These are phyloP conservation scores for Umimayanthus kanabou DNA, from an alignment of 92 coral and sea anemone genomes.

Conservation along the genomic window DNA sequence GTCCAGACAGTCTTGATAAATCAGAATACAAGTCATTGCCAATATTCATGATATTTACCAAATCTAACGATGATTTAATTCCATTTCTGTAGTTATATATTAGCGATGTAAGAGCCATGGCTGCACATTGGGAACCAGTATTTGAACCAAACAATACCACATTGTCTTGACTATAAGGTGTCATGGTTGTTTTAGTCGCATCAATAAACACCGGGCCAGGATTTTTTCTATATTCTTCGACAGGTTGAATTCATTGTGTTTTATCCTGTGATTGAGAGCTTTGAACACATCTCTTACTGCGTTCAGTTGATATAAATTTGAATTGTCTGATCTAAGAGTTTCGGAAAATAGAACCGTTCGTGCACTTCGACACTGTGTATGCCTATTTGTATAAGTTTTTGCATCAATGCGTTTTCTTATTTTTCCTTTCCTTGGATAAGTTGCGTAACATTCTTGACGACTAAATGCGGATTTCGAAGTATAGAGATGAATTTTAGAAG, in stretches of 20 bases:
- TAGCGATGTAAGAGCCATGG: not conserved
- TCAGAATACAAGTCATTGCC: slow-evolving; percentile 27
- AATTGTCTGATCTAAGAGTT: not conserved
- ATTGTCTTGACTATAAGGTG: slow-evolving; percentile 34
- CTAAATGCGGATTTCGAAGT: slow-evolving; percentile 11
- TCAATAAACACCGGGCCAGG: slow-evolving; percentile 38
- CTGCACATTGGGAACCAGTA: slow-evolving; percentile 13
- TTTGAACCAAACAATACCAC: slow-evolving; percentile 25
- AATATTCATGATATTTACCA: slow-evolving; percentile 3
- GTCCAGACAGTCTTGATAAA: slow-evolving; percentile 23
- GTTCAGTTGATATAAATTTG: not conserved
- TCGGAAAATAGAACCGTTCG: not conserved
- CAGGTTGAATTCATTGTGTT: not conserved
- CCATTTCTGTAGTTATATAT: slow-evolving; percentile 9
- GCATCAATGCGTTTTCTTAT: not conserved
- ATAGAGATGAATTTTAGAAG: slow-evolving; percentile 32
- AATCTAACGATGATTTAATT: not conserved
- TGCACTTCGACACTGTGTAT: not conserved
- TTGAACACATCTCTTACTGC: not conserved
- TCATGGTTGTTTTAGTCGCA: slow-evolving; percentile 16
- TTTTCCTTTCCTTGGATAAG: not conserved
- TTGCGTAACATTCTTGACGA: not conserved
- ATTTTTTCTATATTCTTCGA: slow-evolving; percentile 34
- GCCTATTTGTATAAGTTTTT: not conserved
- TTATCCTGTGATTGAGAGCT: not conserved